Base-by-base conservation (phyloP, 2,888 invertebrate genomes). In the Athetis lepigone region DNA sequence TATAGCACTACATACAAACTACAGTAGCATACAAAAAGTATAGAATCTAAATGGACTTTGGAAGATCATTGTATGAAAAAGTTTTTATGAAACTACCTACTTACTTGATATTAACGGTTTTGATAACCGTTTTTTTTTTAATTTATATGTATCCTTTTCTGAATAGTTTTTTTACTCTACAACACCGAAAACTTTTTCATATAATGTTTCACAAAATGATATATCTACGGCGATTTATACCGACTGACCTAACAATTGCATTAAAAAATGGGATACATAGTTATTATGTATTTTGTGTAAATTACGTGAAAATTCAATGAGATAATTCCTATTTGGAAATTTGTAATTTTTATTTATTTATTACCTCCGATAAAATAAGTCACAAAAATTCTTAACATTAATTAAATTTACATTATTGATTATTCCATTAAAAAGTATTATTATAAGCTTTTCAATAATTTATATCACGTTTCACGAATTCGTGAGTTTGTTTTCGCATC, bases 1-100 rank as follows among this genome's bases (percentile, higher is more conserved):
- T 19, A 40, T 54, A 39, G 71, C 70, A 36, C 71, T 72, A 72
- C 19, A 49, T 59, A 52, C 40, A 40, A 65, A 54, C 72, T 76
- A 56, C 43, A 52, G 40, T 59, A 65, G 56, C 49, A 54, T 65
- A 54, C 8, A 76, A 65, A 75, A 65, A 52, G 59, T 65, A 61
- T 25, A 51, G 59, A 39, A 61, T 51, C 27, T 58, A 58, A 40
- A 43, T 40, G 60, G 60, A 77, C 16, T 54, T 57, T 21, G 27
- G 40, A 50, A 40, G 11, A 39, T 37, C n/a, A 49, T 54, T 75
- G 25, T 57, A 49, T 62, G 62, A 45, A 71, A 56, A 61, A 61
- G 42, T 47, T 40, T 39, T 13, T 7, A 7, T 1, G 16, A 39
- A 46, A 42, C 33, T 25, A 25, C 25, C 13, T 36, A 47, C 11